Evolutionary conservation across 1,140 invertebrate species (phyloP).

Genomic region (Thrips palmi): DNA sequence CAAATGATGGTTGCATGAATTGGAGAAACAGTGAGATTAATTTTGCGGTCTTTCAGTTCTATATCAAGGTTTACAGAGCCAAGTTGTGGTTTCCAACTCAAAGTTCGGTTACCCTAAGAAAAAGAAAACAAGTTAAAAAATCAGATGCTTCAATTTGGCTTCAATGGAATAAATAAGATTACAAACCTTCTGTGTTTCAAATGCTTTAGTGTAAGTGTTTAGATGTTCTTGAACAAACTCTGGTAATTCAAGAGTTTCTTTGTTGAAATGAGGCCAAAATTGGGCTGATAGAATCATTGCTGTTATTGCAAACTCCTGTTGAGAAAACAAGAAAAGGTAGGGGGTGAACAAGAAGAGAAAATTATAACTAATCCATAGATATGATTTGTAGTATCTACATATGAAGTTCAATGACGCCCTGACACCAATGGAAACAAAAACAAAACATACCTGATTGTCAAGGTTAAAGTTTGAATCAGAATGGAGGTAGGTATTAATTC

Average conservation of each 20-base stretch:
- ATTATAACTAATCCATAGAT: not conserved
- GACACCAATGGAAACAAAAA: constrained; percentile 12
- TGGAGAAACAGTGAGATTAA: constrained; percentile 75
- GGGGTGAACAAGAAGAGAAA: not conserved
- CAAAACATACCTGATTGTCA: constrained; percentile 20
- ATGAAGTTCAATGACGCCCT: constrained; percentile 1
- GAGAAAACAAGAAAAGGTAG: constrained; percentile 17
- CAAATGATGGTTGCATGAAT: constrained; percentile 88
- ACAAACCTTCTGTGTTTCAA: constrained; percentile 68
- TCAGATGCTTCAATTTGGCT: constrained; percentile 1
- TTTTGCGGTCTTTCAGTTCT: constrained; percentile 62
- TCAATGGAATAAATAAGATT: constrained; percentile 3
- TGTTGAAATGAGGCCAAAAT: constrained; percentile 95
- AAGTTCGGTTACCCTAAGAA: constrained; percentile 59
- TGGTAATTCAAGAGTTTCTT: constrained; percentile 80
- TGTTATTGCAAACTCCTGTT: constrained; percentile 45
- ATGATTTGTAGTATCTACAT: not conserved
- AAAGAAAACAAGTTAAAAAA: constrained; percentile 7
- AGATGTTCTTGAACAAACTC: constrained; percentile 60
- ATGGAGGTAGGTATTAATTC: constrained; percentile 57
- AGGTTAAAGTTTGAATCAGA: constrained; percentile 38
- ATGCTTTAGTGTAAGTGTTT: constrained; percentile 74
- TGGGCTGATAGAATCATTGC: constrained; percentile 91
- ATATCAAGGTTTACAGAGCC: constrained; percentile 84
- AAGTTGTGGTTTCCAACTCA: constrained; percentile 86